These are phyloP conservation scores for Cerceris rybyensis DNA, from an alignment of 2,888 invertebrate species.

Conservation along the genomic window DNA sequence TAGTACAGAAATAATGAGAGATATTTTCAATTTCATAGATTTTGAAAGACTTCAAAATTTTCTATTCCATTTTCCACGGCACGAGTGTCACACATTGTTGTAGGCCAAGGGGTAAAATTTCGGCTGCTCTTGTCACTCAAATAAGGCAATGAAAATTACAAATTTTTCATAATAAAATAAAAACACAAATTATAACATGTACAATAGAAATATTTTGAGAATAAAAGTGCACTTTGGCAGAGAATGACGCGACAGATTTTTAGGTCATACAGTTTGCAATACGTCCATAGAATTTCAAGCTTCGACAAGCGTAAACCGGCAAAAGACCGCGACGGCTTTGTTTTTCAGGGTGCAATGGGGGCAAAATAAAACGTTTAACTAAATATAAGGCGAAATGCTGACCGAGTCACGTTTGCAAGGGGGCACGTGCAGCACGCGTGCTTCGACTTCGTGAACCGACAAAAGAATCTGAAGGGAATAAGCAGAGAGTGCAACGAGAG, in stretches of 20 bases:
- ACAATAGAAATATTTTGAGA: not conserved
- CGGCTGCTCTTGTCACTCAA: no score
- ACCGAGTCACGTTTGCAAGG: conserved; percentile 74
- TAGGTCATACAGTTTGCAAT: conserved; percentile 49
- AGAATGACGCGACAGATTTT: conserved; percentile 52
- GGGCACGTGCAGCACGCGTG: conserved; percentile 79
- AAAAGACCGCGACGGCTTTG: conserved; percentile 45
- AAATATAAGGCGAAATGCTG: conserved; percentile 69
- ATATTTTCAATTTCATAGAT: no score
- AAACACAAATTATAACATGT: not conserved
- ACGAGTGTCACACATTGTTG: no score
- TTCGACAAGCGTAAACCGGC: conserved; percentile 30
- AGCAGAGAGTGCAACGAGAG: conserved; percentile 30
- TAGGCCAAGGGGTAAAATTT: no score
- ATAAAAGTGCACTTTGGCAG: not conserved
- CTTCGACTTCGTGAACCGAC: conserved; percentile 72
- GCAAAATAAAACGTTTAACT: conserved; percentile 67
- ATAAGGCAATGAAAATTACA: no score
- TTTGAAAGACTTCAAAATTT: no score
- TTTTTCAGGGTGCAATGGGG: conserved; percentile 61
- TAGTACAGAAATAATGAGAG: no score
- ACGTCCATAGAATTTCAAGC: conserved; percentile 53
- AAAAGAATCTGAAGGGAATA: conserved; percentile 68
- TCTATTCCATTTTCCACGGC: no score
- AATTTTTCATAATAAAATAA: no score